Evolutionary conservation across 2,797 vertebrate genomes (phyloP), one percentile per base, ranked within the genome.

Genomic region (Erpetoichthys calabaricus): DNA sequence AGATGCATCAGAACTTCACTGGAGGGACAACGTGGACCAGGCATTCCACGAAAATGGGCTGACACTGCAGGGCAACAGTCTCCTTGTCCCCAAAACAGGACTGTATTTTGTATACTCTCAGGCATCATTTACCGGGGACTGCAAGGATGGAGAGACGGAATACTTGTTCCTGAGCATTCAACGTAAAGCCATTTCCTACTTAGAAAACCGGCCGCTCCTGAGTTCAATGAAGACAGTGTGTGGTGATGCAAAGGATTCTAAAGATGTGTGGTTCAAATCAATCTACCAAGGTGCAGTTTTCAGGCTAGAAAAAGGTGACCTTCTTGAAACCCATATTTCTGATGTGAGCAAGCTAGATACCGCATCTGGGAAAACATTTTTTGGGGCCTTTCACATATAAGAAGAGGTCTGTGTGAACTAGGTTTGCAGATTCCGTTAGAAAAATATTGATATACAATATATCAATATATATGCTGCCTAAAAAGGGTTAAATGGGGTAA

Each of bases 81-180:
- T 87, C 3, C 60, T 70, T 41, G 75, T 86, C 57, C 75, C 75
- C 3, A 8, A 0, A 0, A 5, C 6, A 0, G 85, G 85, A 44
- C 70, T 81, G 8, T 87, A 83, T 69, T 87, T 83, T 2, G 73
- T 87, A 46, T 87, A 87, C 65, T 86, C 76, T 55, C 85, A 87
- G 61, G 79, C 65, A 0, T 83, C 82, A 1, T 87, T 83, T 62
- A 45, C 45, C 1, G 60, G 83, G 41, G 66, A 8, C 9, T 86
- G 85, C 65, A 47, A 9, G 3, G 44, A 3, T 0, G 45, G 10
- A 0, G 2, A 25, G 1, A 3, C 67, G 55, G 51, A 79, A 42
- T 63, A 80, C 45, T 56, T 85, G 45, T 82, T 70, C 58, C 76
- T 85, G 63, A 56, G 2, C 0, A 75, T 86, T 42, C 3, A 44